Evolutionary conservation across 2,113 vertebrate species (phyloP), one percentile per base, ranked within the genome.

Genomic region (Dicaeum eximium): DNA sequence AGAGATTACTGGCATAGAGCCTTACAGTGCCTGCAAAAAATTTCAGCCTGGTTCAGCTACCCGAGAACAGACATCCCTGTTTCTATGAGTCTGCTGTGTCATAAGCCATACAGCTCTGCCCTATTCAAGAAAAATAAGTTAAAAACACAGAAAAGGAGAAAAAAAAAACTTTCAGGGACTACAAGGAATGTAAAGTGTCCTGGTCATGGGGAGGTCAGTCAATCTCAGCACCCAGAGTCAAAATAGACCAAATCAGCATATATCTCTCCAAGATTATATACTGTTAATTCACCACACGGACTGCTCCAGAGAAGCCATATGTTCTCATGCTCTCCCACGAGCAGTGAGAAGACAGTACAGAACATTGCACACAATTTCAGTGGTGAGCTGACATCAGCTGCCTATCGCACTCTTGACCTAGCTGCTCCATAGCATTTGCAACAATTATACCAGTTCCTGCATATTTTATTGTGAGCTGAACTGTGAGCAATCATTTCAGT

Each of bases 241-340:
- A 66, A n/a, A 16, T 47, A 92, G 38, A 83, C 38, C 62, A 90
- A 65, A 47, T 24, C 42, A 86, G 51, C 20, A 31, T 45, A 24
- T 23, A 50, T 44, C 7, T 45, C 71, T 93, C 54, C 58, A n/a
- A 90, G 86, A 90, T 90, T 85, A 86, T 66, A 86, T 42, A 66
- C 67, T 86, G 75, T 77, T 88, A 95, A 77, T 88, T 94, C 54
- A 38, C 71, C 42, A 24, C 71, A 65, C 9, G 61, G 62, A 31
- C 82, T 83, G 82, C 64, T 93, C 33, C 33, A 47, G 88, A 83
- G 90, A 90, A 88, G 67, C 90, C 88, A 86, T 93, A 93, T 88
- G 90, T 88, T 96, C 75, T 94, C 56, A 58, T 88, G 47, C 72
- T 92, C 90, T 94, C 86, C 88, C 88, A 96, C 51, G 1, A 94